Evolutionary conservation across 2,888 invertebrate genomes (phyloP).

Genomic region (Tiphia femorata): DNA sequence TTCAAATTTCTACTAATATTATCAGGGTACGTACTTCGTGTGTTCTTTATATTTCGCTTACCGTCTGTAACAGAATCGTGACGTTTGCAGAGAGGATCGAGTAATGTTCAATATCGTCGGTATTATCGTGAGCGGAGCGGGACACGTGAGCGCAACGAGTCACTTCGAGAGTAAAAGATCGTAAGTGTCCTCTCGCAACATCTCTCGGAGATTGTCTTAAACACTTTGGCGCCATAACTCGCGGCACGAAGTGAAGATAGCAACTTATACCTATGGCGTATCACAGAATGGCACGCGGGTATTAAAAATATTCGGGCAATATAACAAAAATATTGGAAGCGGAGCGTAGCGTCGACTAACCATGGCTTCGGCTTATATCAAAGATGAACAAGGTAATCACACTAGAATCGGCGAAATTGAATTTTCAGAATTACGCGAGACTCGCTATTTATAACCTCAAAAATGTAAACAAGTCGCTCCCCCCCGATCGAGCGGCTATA

Average conservation of each 20-base stretch:
- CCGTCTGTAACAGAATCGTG: too few relatives aligned
- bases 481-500: conserved; percentile 6
- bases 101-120: too few relatives aligned
- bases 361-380: conserved; percentile 65
- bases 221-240: background rate
- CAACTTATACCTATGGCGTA: background rate
- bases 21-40: too few relatives aligned
- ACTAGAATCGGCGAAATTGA: conserved; percentile 6
- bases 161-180: too few relatives aligned
- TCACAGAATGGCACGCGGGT: conserved; percentile 46
- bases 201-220: background rate
- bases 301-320: conserved; percentile 40
- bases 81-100: too few relatives aligned
- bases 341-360: conserved; percentile 23
- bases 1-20: too few relatives aligned
- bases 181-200: too few relatives aligned
- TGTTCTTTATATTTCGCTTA: too few relatives aligned
- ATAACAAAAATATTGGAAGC: conserved; percentile 46
- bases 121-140: too few relatives aligned
- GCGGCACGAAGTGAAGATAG: background rate
- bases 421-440: background rate
- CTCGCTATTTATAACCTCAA: conserved; percentile 61
- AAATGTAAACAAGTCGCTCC: conserved; percentile 56
- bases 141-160: too few relatives aligned
- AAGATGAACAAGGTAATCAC: conserved; percentile 63